Conservation (phyloP, 2,888 invertebrate genomes). For the Harmothoe impar region DNA sequence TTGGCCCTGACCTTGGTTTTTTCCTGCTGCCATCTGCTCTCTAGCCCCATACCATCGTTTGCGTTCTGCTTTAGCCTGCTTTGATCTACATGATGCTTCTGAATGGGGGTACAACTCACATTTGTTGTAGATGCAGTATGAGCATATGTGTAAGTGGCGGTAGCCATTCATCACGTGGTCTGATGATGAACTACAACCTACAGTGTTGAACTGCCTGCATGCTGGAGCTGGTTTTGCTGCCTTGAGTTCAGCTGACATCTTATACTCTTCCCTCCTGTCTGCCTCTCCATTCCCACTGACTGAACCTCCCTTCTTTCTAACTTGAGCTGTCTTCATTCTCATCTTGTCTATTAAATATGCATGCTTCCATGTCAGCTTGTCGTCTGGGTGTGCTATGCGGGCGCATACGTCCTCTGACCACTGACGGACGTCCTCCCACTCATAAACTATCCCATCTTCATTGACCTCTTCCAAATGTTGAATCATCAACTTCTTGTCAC, state of each 20-base stretch:
- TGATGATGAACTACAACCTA: not conserved
- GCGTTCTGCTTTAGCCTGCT: not conserved
- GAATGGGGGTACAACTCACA: not conserved
- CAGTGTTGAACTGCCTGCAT: not conserved
- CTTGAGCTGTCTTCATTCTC: not conserved
- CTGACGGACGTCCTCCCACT: not conserved
- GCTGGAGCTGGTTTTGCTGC: not conserved
- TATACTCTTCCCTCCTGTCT: not conserved
- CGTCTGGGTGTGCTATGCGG: not conserved
- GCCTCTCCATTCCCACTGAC: not conserved
- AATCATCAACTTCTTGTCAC: not conserved
- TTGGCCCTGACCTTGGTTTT: no score
- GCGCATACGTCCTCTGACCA: not conserved
- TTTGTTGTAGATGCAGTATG: not conserved
- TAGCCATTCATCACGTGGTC: not conserved
- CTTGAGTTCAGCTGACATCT: not conserved
- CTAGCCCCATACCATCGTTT: no score
- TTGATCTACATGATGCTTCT: not conserved
- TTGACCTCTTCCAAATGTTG: not conserved
- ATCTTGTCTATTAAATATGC: not conserved
- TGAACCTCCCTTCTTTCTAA: not conserved
- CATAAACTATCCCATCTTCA: not conserved
- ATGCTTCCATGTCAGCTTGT: not conserved
- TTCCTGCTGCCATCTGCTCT: no score
- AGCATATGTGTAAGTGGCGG: not conserved